Evolutionary conservation across 2,113 vertebrate genomes (phyloP), one percentile per base, ranked within the genome.

Genomic region (Microtus pennsylvanicus): DNA sequence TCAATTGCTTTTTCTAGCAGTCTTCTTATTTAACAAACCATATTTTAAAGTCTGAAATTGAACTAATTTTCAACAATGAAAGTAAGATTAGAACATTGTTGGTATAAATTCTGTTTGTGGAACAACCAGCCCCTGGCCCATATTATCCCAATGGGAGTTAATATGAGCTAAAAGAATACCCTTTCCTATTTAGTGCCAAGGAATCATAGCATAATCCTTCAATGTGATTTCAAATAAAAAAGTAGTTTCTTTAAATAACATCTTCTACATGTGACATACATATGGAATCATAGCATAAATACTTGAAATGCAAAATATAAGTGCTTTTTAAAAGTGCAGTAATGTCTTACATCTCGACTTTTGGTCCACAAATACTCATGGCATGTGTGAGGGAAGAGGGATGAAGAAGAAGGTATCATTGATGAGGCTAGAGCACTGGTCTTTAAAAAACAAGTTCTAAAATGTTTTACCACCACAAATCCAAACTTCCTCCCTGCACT

Each of bases 1-100:
- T 19, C 55, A 81, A 95, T 76, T 91, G 65, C 81, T 87, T 97
- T 98, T 98, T 96, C 96, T 94, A 87, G 96, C 96, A 97, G 65
- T 5, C 94, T 72, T 96, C n/a, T 95, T 98, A 26, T 96, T 95
- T 76, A 52, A 88, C 95, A 98, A 98, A 98, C 97, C 90, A 95
- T 81, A 96, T 96, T 97, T 91, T 96, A 76, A 92, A 96, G 65
- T 94, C 61, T 95, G 55, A 91, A 96, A 97, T 97, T 76, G 8
- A 97, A 94, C 95, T 94, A 22, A 97, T 97, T 98, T 96, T 86
- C 75, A 93, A 96, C 97, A 96, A 94, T 63, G 93, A 89, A 96
- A 97, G 63, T 93, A 94, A 96, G 95, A 89, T 97, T 33, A 96
- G 83, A 97, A 97, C 21, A 24, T 77, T 90, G 85, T 94, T 98